A percentile compares a stretch with the other conserved stretches of the same genome.
Conservation (phyloP, 2,113 vertebrate species). For the Thinocorus orbignyianus region DNA sequence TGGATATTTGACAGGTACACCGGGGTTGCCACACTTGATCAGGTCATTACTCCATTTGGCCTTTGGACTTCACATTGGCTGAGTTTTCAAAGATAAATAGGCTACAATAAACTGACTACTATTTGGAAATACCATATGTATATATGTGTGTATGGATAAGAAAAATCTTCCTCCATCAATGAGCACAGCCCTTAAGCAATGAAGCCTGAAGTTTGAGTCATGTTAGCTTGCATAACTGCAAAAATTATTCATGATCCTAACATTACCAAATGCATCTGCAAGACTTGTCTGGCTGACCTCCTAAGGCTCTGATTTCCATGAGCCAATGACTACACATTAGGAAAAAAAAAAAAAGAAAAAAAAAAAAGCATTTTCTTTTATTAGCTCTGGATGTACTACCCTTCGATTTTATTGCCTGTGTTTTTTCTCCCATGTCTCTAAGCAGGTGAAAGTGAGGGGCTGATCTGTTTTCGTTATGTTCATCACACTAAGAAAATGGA, state of each 20-base stretch:
- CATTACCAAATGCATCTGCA: neutral
- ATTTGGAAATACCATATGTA: neutral
- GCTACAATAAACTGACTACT: neutral
- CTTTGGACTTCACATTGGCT: neutral
- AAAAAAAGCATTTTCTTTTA: neutral
- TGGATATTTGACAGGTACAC: neutral
- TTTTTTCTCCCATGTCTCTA: neutral
- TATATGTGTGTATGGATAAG: neutral
- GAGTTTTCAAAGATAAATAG: neutral
- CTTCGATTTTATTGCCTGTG: neutral
- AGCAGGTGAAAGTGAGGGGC: neutral
- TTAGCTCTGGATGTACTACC: neutral
- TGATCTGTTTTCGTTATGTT: neutral
- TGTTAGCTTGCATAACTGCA: neutral
- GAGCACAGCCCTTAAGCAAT: neutral
- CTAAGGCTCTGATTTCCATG: neutral
- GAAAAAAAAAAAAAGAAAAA: neutral
- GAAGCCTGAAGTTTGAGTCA: neutral
- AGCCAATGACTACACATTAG: neutral
- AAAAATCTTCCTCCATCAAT: neutral
- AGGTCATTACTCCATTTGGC: neutral
- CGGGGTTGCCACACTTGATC: neutral
- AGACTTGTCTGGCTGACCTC: neutral
- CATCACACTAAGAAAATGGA: neutral
- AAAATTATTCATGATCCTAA: conserved; percentile 23